Percentiles rank a stretch among this genome's conserved stretches.
Conservation (phyloP, 2,797 vertebrate species). For the Catostomus latipinnis region DNA sequence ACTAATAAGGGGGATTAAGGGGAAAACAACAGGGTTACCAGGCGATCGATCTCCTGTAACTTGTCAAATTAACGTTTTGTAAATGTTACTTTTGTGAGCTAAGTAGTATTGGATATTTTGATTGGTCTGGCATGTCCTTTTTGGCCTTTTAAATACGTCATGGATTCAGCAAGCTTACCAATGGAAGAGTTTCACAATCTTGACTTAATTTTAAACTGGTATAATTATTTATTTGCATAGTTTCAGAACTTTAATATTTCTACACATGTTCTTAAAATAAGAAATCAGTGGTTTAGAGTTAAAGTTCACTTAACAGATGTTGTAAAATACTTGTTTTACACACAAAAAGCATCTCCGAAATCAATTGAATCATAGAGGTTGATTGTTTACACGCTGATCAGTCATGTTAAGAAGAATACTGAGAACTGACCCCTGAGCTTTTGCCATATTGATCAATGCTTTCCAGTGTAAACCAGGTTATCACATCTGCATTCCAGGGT, state of each 20-base stretch:
- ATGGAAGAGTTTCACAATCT: neutral
- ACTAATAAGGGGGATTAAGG: no score
- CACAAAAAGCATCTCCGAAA: neutral
- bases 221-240: neutral
- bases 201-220: neutral
- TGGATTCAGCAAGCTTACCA: no score
- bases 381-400: neutral
- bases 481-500: neutral
- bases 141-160: no score
- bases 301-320: neutral
- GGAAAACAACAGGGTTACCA: no score
- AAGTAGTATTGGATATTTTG: no score
- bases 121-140: no score
- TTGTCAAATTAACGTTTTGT: no score
- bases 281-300: no score
- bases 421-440: slow-evolving; percentile 14
- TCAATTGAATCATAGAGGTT: neutral
- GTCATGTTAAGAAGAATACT: neutral
- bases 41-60: no score
- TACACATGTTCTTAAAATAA: neutral
- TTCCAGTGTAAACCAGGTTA: neutral
- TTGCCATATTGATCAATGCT: neutral
- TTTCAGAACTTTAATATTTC: neutral
- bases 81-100: no score
- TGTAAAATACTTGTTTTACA: neutral